Evolutionary conservation across 2,113 vertebrate species (phyloP), one percentile per base, ranked within the genome.

Genomic region (Etheostoma cragini): DNA sequence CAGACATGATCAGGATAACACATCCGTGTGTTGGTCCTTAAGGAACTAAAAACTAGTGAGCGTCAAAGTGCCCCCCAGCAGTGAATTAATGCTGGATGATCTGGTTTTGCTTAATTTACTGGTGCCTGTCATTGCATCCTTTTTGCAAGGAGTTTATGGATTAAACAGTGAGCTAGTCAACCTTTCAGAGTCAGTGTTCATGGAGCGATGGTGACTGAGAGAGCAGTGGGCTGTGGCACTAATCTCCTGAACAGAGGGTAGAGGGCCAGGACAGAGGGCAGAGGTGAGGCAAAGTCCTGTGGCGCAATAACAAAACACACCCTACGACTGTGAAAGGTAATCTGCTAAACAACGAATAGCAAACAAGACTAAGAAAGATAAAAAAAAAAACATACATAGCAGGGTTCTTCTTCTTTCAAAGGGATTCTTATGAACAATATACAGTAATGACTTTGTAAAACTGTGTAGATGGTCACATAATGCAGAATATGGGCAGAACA

Each of bases 241-340:
- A 92, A 91, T 89, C 86, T 90, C 72, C 81, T 75, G 77, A 88
- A 56, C 70, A 53, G 81, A 88, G 84, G 83, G 80, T 63, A 70
- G 78, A 76, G 79, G 88, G 78, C 67, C 76, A 72, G 83, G 85
- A 61, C 85, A 81, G 83, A 87, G 87, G 89, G 76, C 89, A 91
- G 88, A 91, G 92, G 91, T 91, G 92, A 92, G 88, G 81, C 84
- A 91, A 94, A 94, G 94, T 94, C 92, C 90, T 87, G 83, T 94
- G 90, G 88, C 76, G 87, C 89, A 93, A 93, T 88, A 93, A 89
- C 85, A 92, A 92, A 92, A 91, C 90, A 92, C 88, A 91, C 91
- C 91, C 91, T 82, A 79, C 85, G 56, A 86, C 88, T 84, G 85
- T 22, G 75, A 91, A 92, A 91, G 89, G 88, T 92, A 83, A 88